Conservation (phyloP, 2,113 vertebrate genomes). For the Paramormyrops kingsleyae region DNA sequence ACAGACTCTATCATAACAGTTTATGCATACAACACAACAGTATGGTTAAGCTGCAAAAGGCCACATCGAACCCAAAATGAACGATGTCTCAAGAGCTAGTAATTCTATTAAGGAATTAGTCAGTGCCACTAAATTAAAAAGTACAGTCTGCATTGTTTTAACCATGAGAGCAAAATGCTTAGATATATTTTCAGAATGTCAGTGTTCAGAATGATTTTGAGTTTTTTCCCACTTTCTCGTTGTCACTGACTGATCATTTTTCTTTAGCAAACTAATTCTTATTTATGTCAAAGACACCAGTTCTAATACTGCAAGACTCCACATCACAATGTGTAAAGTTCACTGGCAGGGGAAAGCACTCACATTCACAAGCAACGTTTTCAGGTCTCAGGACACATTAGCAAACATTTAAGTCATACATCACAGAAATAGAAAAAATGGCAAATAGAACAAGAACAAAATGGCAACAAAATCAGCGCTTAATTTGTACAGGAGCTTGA, state of each 20-base stretch:
- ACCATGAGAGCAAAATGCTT: background rate
- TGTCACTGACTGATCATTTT: background rate
- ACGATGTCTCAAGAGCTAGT: background rate
- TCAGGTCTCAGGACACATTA: background rate
- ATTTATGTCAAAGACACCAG: background rate
- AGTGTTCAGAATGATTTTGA: background rate
- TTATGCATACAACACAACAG: background rate
- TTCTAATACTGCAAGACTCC: background rate
- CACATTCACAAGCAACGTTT: background rate
- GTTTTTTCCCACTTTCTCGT: background rate
- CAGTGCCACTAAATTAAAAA: background rate
- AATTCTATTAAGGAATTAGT: background rate
- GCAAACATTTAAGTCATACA: background rate
- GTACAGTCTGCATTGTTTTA: background rate
- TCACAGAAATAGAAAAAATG: background rate
- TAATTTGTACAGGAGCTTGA: background rate
- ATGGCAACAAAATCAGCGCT: background rate
- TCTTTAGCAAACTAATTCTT: background rate
- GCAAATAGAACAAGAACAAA: background rate
- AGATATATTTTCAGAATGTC: background rate
- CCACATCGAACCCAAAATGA: background rate
- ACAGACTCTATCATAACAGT: background rate
- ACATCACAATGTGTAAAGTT: background rate
- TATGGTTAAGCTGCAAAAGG: background rate
- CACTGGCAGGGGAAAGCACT: background rate